Evolutionary conservation across 2,113 vertebrate species (phyloP), one percentile per base, ranked within the genome.

Genomic region (Oreochromis tanganicae): DNA sequence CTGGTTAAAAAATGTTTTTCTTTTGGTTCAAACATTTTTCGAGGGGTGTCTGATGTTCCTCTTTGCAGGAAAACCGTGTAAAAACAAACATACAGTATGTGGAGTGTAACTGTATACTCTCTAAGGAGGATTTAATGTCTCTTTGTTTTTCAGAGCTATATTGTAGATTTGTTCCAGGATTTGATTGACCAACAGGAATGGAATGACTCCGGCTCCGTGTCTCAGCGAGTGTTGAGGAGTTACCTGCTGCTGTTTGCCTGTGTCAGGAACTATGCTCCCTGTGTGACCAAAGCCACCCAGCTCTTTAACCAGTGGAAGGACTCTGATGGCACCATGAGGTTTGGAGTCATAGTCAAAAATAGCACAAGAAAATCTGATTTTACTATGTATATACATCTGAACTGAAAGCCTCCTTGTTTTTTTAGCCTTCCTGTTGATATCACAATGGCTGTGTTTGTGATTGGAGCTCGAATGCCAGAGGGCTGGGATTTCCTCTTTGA

Each of bases 401-500:
- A 19, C 34, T 66, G 5, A 48, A 59, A 27, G 5, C 10, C 2
- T 10, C 38, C 5, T 9, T 84, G 10, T 2, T 59, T 2, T 61
- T 73, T 12, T 27, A 99, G 98, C 41, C 95, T 98, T 75, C 97
- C 98, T 9, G 94, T 83, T 1, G 98, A 98, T 5, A 85, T 98
- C 91, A 97, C 96, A n/a, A 14, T 96, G 88, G 97, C 97, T 0
- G 97, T 98, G 91, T 98, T 97, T 85, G 57, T 95, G 3, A 93
- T 97, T 2, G 98, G 97, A 4, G 97, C 96, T 32, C 97, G 96
- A 71, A 96, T 95, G 2, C 79, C 94, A 0, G 96, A 97, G 46
- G 98, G 97, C 13, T 98, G 97, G 98, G 96, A 98, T 83, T 98
- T 98, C 94, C 95, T 99, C 46, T 97, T 97, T 56, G 96, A 96